Base-by-base conservation (phyloP, 2,113 vertebrate species). In the Colaptes auratus region DNA sequence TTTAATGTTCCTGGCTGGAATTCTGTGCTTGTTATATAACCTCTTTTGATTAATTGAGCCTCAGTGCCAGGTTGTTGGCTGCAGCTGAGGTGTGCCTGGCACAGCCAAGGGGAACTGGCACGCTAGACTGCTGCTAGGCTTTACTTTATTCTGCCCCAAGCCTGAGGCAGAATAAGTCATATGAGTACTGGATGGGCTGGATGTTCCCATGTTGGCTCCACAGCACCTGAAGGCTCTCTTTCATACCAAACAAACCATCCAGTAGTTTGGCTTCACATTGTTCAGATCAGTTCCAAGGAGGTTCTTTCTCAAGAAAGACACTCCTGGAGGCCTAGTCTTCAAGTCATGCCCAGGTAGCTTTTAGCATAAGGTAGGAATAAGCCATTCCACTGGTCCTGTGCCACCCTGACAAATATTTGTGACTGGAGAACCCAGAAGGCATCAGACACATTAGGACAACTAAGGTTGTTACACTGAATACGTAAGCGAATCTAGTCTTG, bases 1-100 rank as follows among this genome's bases (percentile, higher is more conserved):
- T 91, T 86, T 83, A 92, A 69, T 92, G 90, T 84, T 92, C 89
- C 84, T 94, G 73, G 56, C 83, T 92, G 61, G 67, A 92, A 56
- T 90, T 80, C 83, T 86, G 58, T 76, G 67, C 77, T 86, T 52
- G 56, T 94, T 96, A 81, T 53, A 86, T 82, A 95, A 92, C 46
- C 16, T 72, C 50, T 63, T 56, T 61, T 90, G 93, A 95, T 94
- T 72, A 94, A 94, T 65, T 50, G 88, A 92, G 70, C 80, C 70
- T 66, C 82, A 31, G 48, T 86, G 88, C 80, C 82, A 93, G 73
- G 73, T 25, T 92, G 86, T 78, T 4, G 0, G 73, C 82, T 93
- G 80, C 79, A 66, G 76, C 85, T 88, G 58, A 94, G 82, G 65
- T 94, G 28, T 28, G 73, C 55, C 80, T 78, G 80, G 69, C 82